Conservation (phyloP, 2,888 invertebrate species). For the Altica lythri region DNA sequence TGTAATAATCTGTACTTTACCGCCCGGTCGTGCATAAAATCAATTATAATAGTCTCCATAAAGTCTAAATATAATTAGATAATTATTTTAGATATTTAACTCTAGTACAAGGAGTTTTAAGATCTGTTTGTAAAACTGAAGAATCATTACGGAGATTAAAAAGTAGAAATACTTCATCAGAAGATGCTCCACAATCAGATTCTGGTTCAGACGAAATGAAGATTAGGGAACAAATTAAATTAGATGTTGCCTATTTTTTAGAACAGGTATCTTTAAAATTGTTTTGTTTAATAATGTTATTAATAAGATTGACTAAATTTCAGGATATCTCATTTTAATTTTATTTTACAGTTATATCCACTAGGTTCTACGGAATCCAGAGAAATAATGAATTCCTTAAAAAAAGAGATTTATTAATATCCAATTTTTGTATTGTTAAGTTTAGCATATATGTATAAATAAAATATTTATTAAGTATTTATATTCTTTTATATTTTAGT, state of each 20-base stretch:
- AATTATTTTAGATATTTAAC: constrained; percentile 68
- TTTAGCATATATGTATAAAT: no score
- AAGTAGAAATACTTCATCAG: constrained; percentile 48
- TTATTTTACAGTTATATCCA: constrained; percentile 38
- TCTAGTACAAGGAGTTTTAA: constrained; percentile 84
- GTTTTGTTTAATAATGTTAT: neutral
- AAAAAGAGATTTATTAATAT: constrained; percentile 34
- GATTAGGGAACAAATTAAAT: constrained; percentile 85
- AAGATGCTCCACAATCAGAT: constrained; percentile 61
- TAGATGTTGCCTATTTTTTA: constrained; percentile 81
- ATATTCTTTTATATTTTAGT: no score
- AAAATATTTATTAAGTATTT: no score
- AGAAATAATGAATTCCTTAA: constrained; percentile 37
- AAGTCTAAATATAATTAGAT: no score
- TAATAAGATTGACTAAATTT: neutral
- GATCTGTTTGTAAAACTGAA: constrained; percentile 93
- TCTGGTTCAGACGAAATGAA: constrained; percentile 82
- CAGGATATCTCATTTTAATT: neutral
- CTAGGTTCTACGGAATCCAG: constrained; percentile 32
- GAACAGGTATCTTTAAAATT: constrained; percentile 52
- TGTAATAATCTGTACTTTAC: no score
- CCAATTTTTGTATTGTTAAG: no score
- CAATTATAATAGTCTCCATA: no score
- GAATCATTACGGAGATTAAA: constrained; percentile 90
- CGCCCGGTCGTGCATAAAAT: no score